phyloP scores from a whole-genome alignment of 2,888 invertebrate genomes.

The Euplagia quadripunctaria region DNA sequence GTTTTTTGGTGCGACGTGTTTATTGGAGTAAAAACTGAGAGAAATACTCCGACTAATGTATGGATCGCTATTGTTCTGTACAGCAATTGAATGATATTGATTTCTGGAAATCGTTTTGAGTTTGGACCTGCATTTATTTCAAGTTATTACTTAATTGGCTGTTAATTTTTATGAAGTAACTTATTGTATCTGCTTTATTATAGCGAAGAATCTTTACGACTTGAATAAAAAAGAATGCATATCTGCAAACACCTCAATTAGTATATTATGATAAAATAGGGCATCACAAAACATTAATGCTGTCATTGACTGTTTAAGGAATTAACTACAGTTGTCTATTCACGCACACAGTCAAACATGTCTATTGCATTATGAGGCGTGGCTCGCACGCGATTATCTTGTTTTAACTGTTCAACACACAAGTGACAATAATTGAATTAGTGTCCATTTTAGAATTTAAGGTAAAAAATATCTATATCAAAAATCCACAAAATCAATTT shows the following conservation, averaged over 20 bases:
- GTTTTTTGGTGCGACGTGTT: constrained; percentile 51
- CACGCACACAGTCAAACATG: not conserved
- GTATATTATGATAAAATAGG: not conserved
- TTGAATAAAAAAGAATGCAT: not conserved
- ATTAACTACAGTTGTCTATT: not conserved
- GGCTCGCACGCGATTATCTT: not conserved
- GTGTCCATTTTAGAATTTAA: not conserved
- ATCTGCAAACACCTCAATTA: no score
- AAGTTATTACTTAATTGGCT: constrained; percentile 7
- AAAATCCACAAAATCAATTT: not conserved
- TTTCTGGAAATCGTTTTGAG: constrained; percentile 47
- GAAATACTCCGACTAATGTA: constrained; percentile 27
- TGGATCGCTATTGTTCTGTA: constrained; percentile 44
- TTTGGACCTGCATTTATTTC: constrained; percentile 5
- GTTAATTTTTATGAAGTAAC: not conserved
- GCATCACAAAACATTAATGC: not conserved
- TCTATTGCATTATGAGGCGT: not conserved
- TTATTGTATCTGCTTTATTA: not conserved
- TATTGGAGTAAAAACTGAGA: constrained; percentile 50
- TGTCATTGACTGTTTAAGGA: not conserved
- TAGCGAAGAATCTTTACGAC: not conserved
- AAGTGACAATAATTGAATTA: not conserved
- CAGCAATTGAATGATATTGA: constrained; percentile 50
- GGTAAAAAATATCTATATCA: not conserved
- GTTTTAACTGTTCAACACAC: not conserved